A percentile compares a stretch with the other conserved stretches of the same genome.
Conservation (phyloP, 2,888 invertebrate species). For the Crocallis elinguaria region DNA sequence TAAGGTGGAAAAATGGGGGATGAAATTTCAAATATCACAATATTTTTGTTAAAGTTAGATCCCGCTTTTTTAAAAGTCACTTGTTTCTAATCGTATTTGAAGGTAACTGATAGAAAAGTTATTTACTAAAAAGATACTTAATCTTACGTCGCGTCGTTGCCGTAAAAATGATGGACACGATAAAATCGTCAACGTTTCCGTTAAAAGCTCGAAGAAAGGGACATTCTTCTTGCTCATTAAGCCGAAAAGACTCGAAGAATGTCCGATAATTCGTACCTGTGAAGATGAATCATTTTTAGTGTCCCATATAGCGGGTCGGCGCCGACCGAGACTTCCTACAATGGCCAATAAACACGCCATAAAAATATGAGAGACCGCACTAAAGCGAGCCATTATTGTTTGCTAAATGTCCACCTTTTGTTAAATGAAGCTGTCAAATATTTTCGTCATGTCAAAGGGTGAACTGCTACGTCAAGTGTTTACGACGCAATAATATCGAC, state of each 20-base stretch:
- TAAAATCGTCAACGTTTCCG: slow-evolving; percentile 29
- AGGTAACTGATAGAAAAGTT: no score
- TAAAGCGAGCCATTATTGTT: slow-evolving; percentile 78
- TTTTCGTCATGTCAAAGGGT: slow-evolving; percentile 57
- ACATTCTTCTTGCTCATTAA: slow-evolving; percentile 61
- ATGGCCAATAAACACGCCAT: slow-evolving; percentile 83
- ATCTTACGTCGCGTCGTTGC: slow-evolving; percentile 5
- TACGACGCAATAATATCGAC: slow-evolving; percentile 20
- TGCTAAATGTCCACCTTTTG: slow-evolving; percentile 78
- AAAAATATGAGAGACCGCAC: slow-evolving; percentile 77
- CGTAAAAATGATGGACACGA: slow-evolving; percentile 20
- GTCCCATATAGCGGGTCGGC: slow-evolving; percentile 57
- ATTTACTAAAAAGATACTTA: background rate
- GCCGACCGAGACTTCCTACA: slow-evolving; percentile 65
- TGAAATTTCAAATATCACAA: no score
- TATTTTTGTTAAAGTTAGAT: no score
- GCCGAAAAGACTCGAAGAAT: slow-evolving; percentile 64
- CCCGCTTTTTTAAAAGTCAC: no score
- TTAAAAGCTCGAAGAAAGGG: slow-evolving; percentile 20
- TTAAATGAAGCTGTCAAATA: slow-evolving; percentile 79
- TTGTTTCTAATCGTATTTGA: no score
- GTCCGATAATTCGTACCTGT: slow-evolving; percentile 66
- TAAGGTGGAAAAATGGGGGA: no score
- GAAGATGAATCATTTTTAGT: slow-evolving; percentile 77
- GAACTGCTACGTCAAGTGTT: slow-evolving; percentile 16